Conservation (phyloP, 92 coral and sea anemone species). For the Hydrozoanthus gracilis region DNA sequence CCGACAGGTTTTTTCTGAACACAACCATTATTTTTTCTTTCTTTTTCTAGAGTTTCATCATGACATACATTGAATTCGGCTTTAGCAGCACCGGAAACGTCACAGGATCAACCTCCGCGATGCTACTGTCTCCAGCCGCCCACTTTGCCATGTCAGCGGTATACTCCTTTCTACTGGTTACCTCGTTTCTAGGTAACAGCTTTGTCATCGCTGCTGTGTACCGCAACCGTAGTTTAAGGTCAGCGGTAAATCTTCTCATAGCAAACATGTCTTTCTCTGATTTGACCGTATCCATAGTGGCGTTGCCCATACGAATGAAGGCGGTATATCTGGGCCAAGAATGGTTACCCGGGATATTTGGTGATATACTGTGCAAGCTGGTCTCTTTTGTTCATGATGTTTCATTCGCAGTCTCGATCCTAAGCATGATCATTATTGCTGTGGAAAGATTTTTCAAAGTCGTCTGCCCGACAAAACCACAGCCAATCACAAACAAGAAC, state of each 20-base stretch:
- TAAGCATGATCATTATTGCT: slow-evolving; percentile 16
- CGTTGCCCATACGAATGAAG: slow-evolving; percentile 2
- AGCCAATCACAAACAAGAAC: slow-evolving; percentile 29
- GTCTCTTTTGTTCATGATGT: slow-evolving; percentile 8
- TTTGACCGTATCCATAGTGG: slow-evolving; percentile 6
- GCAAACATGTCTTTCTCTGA: slow-evolving; percentile 32
- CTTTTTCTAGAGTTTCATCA: not conserved
- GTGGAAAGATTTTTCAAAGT: slow-evolving; percentile 24
- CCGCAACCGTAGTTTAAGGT: slow-evolving; percentile 17
- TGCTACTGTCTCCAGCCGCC: slow-evolving; percentile 1
- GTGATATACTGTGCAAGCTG: slow-evolving; percentile 25
- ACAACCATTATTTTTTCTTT: not conserved
- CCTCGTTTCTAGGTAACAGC: slow-evolving; percentile 27
- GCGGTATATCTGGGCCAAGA: slow-evolving; percentile 5
- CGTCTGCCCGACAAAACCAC: not conserved
- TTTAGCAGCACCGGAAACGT: not conserved
- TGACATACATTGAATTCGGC: slow-evolving; percentile 28
- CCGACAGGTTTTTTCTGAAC: not conserved
- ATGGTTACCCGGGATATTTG: slow-evolving; percentile 10
- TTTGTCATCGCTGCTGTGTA: slow-evolving; percentile 35
- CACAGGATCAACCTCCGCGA: not conserved
- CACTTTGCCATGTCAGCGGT: slow-evolving; percentile 18
- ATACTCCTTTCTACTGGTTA: slow-evolving; percentile 7
- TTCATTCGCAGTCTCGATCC: slow-evolving; percentile 10
- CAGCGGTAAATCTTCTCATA: slow-evolving; percentile 23